Conservation (phyloP, 2,888 invertebrate species). For the Harpalus rubripes region DNA sequence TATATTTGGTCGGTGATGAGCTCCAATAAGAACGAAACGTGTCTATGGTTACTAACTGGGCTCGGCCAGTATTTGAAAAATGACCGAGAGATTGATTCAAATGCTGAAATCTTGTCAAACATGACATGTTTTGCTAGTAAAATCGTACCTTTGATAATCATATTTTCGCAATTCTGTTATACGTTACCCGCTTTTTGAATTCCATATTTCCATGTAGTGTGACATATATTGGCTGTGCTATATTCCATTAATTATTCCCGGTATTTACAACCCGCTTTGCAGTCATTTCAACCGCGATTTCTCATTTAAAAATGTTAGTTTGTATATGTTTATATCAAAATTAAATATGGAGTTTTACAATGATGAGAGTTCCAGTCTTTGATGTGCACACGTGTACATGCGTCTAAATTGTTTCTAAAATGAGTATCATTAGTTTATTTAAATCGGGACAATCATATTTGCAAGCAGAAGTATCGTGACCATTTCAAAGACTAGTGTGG, state of each 20-base stretch:
- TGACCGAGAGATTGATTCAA: too few species aligned
- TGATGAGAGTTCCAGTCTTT: conserved; percentile 38
- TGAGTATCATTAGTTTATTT: conserved; percentile 46
- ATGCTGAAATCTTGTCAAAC: too few species aligned
- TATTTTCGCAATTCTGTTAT: conserved; percentile 4
- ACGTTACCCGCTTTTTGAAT: conserved; percentile 45
- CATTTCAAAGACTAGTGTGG: conserved; percentile 33
- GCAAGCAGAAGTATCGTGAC: conserved; percentile 13
- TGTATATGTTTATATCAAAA: conserved; percentile 55
- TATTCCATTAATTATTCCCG: conserved; percentile 58
- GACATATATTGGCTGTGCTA: conserved; percentile 65
- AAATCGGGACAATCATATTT: conserved; percentile 59
- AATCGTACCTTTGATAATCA: conserved; percentile 9
- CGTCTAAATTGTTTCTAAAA: conserved; percentile 17
- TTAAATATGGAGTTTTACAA: conserved; percentile 29
- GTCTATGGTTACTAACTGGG: too few species aligned
- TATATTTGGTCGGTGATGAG: too few species aligned
- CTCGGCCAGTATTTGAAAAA: too few species aligned
- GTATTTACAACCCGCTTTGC: conserved; percentile 44
- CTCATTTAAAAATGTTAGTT: not conserved
- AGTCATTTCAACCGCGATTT: conserved; percentile 44
- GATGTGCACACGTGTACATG: conserved; percentile 50
- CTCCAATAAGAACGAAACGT: too few species aligned
- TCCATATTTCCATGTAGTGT: conserved; percentile 50
- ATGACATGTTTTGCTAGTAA: too few species aligned